Evolutionary conservation across 2,797 vertebrate species (phyloP), one percentile per base, ranked within the genome.

Genomic region (Xenopus petersii): DNA sequence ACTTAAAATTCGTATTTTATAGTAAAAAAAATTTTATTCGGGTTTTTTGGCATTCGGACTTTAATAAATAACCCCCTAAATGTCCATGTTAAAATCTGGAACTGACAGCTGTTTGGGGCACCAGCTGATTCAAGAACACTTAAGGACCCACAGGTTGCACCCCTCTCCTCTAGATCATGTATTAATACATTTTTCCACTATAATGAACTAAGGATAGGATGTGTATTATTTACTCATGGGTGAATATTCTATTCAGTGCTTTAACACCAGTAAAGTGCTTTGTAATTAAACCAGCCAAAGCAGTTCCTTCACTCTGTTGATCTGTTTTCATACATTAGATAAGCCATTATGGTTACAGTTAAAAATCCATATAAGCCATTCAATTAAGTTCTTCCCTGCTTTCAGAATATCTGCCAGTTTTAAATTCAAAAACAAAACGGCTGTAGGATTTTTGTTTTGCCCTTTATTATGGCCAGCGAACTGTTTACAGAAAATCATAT

Each of bases 251-350:
- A 85, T 86, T 85, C 71, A 64, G 73, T 79, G 36, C 36, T 5
- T 42, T 42, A 42, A 42, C 77, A 77, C 60, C 73, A 82, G 77
- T 71, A 49, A 65, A 33, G 51, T 65, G 17, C 48, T 15, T 6
- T 80, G 80, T 83, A 86, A 85, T 89, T 88, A 87, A 84, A 84
- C 75, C 81, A 74, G 83, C 82, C 83, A 81, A 84, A 83, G 83
- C 83, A 81, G 80, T 81, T 81, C 81, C 81, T 83, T 85, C 61
- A 7, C 84, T 81, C 80, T 81, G 26, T 30, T 30, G 4, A 30
- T 30, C 26, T 30, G 26, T 77, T 84, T 81, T 82, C 82, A 62
- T n/a, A 80, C 76, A 78, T 85, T 79, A 7, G 71, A 83, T 83
- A 85, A 89, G 82, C 81, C 81, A 79, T 76, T 30, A 30, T 30